Base-by-base conservation (phyloP, 2,113 vertebrate species). In the Megaceryle torquata region DNA sequence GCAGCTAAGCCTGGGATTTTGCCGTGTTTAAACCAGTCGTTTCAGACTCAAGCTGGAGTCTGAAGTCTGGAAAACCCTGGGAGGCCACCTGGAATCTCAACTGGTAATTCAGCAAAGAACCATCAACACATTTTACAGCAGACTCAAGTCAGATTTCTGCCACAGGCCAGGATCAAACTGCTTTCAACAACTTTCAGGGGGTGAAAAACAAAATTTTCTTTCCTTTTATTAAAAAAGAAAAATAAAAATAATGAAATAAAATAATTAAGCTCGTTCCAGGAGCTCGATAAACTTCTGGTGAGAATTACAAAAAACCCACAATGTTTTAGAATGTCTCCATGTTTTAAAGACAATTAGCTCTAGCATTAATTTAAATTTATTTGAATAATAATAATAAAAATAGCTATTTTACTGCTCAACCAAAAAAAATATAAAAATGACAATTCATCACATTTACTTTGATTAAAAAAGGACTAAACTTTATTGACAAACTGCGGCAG, bases 401-500 rank as follows among this genome's bases (percentile, higher is more conserved):
- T 39, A 76, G 82, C 77, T 98, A 96, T 96, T 98, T 98, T 97
- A 98, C 94, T 96, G 98, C 97, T 98, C 97, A 98, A 98, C 98
- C 97, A 97, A 97, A 96, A 98, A 53, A 97, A 97, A 95, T 15
- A 43, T 19, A 46, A 67, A 95, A 99, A 98, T 98, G 98, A 98
- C 99, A 99, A 99, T 99, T 97, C 98, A 99, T 98, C 98, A 99
- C 97, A 98, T 99, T 99, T 98, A 98, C 97, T 98, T 98, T 91
- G 98, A 98, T 99, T 99, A 98, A 98, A 99, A 98, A 98, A 99
- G 98, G 98, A 99, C 98, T 99, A 98, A 99, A 99, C 99, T 99
- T 99, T 99, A 99, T 99, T 99, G 98, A 99, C 98, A 99, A 97
- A 98, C 98, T 98, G 98, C 97, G 98, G 98, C 98, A 99, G 98